phyloP scores from a whole-genome alignment of 2,888 invertebrate genomes.

The Leptinotarsa haldemani region DNA sequence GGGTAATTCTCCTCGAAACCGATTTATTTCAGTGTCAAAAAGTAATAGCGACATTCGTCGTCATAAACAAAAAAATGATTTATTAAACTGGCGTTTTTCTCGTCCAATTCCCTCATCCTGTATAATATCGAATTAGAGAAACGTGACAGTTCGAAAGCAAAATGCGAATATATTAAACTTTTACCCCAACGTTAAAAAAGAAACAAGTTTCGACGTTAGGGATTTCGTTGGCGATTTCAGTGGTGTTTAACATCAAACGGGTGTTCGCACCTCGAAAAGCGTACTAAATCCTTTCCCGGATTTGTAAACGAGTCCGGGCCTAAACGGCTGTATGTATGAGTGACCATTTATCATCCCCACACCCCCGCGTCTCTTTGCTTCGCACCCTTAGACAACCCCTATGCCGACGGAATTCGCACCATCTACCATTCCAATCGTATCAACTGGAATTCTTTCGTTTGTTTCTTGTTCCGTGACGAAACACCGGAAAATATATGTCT shows the following conservation, averaged over 20 bases:
- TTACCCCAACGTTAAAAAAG: slow-evolving; percentile 48
- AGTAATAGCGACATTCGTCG: slow-evolving; percentile 1
- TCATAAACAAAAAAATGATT: slow-evolving; percentile 5
- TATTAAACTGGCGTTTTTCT: slow-evolving; percentile 15
- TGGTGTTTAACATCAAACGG: slow-evolving; percentile 59
- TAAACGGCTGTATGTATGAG: slow-evolving; percentile 65
- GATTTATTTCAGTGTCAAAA: neutral
- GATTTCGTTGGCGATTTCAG: slow-evolving; percentile 54
- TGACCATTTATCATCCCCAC: slow-evolving; percentile 66
- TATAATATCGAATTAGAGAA: slow-evolving; percentile 37
- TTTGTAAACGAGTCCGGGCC: slow-evolving; percentile 65
- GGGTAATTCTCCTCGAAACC: neutral
- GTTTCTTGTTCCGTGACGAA: slow-evolving; percentile 30
- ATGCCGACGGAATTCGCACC: slow-evolving; percentile 38
- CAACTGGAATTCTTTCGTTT: slow-evolving; percentile 41
- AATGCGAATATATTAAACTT: slow-evolving; percentile 53
- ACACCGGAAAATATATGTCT: neutral
- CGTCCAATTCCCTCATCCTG: slow-evolving; percentile 24
- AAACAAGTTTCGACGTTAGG: slow-evolving; percentile 53
- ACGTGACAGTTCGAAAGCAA: slow-evolving; percentile 49
- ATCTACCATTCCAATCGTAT: slow-evolving; percentile 35
- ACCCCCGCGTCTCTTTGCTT: slow-evolving; percentile 56
- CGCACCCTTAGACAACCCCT: slow-evolving; percentile 51
- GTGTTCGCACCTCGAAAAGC: slow-evolving; percentile 62
- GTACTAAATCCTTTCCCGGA: slow-evolving; percentile 66